Base-by-base conservation (phyloP, 2,113 vertebrate genomes). In the Sigmodon hispidus region DNA sequence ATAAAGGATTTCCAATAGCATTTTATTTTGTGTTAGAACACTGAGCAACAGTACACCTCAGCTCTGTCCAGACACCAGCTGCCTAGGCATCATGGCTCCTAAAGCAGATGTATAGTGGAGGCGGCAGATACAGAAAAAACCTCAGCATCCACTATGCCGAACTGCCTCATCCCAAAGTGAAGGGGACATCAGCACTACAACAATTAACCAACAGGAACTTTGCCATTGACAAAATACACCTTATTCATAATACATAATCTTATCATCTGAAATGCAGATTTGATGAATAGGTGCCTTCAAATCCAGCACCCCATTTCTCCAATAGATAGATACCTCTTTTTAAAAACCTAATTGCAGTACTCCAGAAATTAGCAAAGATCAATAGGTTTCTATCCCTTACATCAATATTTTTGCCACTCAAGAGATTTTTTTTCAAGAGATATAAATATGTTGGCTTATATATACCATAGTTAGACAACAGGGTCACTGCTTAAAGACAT, bases 101-200 rank as follows among this genome's bases (percentile, higher is more conserved):
- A 0, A 45, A 10, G n/a, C 3, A 19, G 87, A 85, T n/a, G 1
- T 15, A 57, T 3, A 5, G 3, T 7, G 43, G n/a, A 8, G 2
- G 24, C 4, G 26, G 24, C 57, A 7, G 4, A 3, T 31, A 26
- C 11, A 40, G 0, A 12, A 45, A 34, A 61, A 5, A 63, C 57
- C 40, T 63, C 26, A 24, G 8, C 16, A 29, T 43, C 61, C 21
- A 0, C 26, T 31, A 34, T 4, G 24, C n/a, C 72, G 15, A 11
- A 2, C 67, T 4, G 2, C 34, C 45, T 22, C 21, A 29, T 17
- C 36, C 59, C 80, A 76, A 10, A 91, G 45, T 0, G 7, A 31
- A 17, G 9, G 31, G 29, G 13, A 63, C 0, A 1, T 57, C 81
- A 34, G 59, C 50, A 17, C 26, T 10, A 34, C 31, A 8, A 13